Base-by-base conservation (phyloP, 2,888 invertebrate species). In the Hemicrepidius hirtus region DNA sequence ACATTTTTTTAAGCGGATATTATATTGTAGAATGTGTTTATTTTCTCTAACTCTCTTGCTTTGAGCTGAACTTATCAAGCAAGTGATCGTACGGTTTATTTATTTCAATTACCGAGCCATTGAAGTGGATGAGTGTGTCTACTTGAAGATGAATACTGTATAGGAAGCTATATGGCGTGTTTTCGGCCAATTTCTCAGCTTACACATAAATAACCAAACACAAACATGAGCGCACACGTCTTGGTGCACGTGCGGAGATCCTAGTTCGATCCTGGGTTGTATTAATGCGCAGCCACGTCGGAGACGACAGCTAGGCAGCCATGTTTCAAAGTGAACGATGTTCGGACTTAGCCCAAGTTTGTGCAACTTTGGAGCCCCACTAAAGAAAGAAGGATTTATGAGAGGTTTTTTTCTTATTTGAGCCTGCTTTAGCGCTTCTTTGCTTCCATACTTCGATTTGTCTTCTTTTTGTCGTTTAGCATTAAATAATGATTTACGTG, bases 321-420 rank as follows among this genome's bases (percentile, higher is more conserved):
- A 86, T 86, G 84, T 84, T 84, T 86, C 86, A 86, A 84, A 82
- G 83, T 86, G 86, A 86, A 85, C 84, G 85, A 85, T 85, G 85
- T 83, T 82, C 84, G 84, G 86, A 86, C 85, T 86, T 86, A 84
- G 84, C 81, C 82, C 83, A 84, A 85, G 85, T 86, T 82, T 84
- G 85, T 84, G 84, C 84, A 85, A 84, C 84, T 85, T 85, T 80
- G 82, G 82, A 82, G 80, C 81, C 82, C 80, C 79, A 82, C 82
- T 83, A 84, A 83, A 84, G 82, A 84, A 85, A 85, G 84, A 83
- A 85, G 82, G 84, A 86, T 86, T 86, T 85, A 86, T 85, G 83
- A 80, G 77, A 78, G 79, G 80, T 81, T 84, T 84, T 84, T 83
- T 83, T 81, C 78, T 77, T 78, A 75, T 79, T 78, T 78, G 75